Evolutionary conservation across 2,888 invertebrate species (phyloP).

Genomic region (Agrotis segetum): DNA sequence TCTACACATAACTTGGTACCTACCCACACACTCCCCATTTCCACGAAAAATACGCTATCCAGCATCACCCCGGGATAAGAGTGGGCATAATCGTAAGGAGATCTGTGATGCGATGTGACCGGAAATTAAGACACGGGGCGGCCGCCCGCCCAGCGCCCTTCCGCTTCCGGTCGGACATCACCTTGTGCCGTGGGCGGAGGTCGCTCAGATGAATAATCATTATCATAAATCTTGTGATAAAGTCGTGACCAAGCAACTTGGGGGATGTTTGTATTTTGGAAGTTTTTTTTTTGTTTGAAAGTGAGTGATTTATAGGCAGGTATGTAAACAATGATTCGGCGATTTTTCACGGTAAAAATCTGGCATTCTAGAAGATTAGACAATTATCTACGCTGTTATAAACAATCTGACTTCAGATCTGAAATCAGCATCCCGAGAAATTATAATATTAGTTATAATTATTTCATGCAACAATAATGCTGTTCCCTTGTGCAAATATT

Average conservation of each 20-base stretch:
- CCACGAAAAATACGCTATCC: conserved; percentile 47
- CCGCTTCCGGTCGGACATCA: conserved; percentile 84
- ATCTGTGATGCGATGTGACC: conserved; percentile 84
- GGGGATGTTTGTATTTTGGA: conserved; percentile 34
- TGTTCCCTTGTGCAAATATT: too few species aligned
- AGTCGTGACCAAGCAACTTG: conserved; percentile 44
- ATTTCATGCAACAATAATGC: too few species aligned
- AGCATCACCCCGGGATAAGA: conserved; percentile 64
- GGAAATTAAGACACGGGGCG: conserved; percentile 87
- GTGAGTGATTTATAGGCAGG: conserved; percentile 32
- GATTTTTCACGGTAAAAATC: background rate
- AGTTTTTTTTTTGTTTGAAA: conserved; percentile 21
- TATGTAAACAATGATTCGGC: conserved; percentile 2
- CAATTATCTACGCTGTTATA: too few species aligned
- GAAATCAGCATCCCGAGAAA: too few species aligned
- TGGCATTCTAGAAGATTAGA: background rate
- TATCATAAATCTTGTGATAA: conserved; percentile 72
- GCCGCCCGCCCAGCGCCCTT: conserved; percentile 71
- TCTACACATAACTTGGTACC: background rate
- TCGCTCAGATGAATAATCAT: conserved; percentile 77
- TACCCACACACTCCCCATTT: conserved; percentile 27
- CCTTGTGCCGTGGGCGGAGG: conserved; percentile 81
- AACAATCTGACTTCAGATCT: too few species aligned
- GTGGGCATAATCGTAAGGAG: conserved; percentile 74
- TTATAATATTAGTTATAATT: too few species aligned